A percentile compares a stretch with the other conserved stretches of the same genome.
Evolutionary conservation across 2,113 vertebrate genomes (phyloP).

Genomic region (Acanthisitta chloris): DNA sequence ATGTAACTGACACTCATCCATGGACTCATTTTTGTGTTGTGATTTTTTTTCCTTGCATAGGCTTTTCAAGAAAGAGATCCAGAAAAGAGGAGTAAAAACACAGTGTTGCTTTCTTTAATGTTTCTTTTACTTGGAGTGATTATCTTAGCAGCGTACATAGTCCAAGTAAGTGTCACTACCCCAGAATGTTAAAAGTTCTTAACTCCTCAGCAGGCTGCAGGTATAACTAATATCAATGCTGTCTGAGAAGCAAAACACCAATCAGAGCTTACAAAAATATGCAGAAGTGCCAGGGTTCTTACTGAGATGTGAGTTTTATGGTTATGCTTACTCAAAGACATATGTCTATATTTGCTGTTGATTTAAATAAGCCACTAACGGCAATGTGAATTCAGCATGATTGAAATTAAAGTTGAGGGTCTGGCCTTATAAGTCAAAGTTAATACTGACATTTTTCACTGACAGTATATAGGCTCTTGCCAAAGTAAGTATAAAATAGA

Average conservation of each 20-base stretch:
- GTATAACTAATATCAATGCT: not conserved
- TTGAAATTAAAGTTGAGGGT: not conserved
- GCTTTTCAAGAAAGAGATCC: conserved; percentile 72
- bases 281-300: not conserved
- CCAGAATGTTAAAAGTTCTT: not conserved
- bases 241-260: not conserved
- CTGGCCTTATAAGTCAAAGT: not conserved
- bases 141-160: conserved; percentile 49
- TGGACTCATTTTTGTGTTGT: not conserved
- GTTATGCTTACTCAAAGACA: not conserved
- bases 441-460: not conserved
- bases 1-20: not conserved
- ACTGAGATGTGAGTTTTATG: not conserved
- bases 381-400: not conserved
- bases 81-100: conserved; percentile 63
- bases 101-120: conserved; percentile 68
- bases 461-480: not conserved
- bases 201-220: not conserved
- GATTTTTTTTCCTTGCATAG: conserved; percentile 5
- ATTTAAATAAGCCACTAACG: not conserved
- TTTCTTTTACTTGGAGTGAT: conserved; percentile 73
- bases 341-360: not conserved
- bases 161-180: conserved; percentile 65
- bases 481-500: not conserved
- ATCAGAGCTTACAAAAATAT: not conserved